Evolutionary conservation across 2,888 invertebrate species (phyloP).

Genomic region (Chrysodeixis includens): DNA sequence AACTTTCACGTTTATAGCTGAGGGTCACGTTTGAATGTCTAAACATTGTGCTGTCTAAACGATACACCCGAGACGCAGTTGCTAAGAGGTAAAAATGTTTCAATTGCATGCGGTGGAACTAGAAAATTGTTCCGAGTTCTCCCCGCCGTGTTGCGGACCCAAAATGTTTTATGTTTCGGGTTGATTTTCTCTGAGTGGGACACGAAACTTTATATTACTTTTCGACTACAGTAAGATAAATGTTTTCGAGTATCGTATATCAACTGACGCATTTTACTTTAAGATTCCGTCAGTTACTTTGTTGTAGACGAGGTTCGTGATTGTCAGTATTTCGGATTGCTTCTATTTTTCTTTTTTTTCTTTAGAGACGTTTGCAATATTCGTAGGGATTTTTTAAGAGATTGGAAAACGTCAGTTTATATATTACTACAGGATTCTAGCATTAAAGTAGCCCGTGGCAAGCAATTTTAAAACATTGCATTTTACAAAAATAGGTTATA

Average conservation of each 20-base stretch:
- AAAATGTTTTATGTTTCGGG: slow-evolving; percentile 22
- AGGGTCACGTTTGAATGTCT: slow-evolving; percentile 70
- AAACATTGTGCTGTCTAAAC: slow-evolving; percentile 62
- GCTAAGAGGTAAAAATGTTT: slow-evolving; percentile 64
- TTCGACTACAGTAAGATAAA: slow-evolving; percentile 7
- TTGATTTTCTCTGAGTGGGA: slow-evolving; percentile 39
- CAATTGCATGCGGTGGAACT: slow-evolving; percentile 58
- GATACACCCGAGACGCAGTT: slow-evolving; percentile 59
- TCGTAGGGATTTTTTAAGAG: not conserved
- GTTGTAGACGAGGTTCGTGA: not conserved
- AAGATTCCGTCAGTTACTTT: slow-evolving; percentile 6
- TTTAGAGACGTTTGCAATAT: not conserved
- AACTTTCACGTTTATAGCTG: slow-evolving; percentile 73
- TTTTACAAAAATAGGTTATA: not conserved
- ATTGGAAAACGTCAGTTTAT: not conserved
- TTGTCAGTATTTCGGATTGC: not conserved
- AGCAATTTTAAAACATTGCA: not conserved
- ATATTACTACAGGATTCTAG: too few species aligned
- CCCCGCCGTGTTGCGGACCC: slow-evolving; percentile 19
- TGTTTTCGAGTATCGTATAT: slow-evolving; percentile 2
- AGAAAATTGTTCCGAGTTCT: slow-evolving; percentile 42
- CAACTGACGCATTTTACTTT: slow-evolving; percentile 6
- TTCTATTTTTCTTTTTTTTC: not conserved
- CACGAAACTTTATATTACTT: slow-evolving; percentile 25
- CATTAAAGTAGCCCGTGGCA: not conserved